Evolutionary conservation across 2,113 vertebrate genomes (phyloP).

Genomic region (Desmodus rotundus): DNA sequence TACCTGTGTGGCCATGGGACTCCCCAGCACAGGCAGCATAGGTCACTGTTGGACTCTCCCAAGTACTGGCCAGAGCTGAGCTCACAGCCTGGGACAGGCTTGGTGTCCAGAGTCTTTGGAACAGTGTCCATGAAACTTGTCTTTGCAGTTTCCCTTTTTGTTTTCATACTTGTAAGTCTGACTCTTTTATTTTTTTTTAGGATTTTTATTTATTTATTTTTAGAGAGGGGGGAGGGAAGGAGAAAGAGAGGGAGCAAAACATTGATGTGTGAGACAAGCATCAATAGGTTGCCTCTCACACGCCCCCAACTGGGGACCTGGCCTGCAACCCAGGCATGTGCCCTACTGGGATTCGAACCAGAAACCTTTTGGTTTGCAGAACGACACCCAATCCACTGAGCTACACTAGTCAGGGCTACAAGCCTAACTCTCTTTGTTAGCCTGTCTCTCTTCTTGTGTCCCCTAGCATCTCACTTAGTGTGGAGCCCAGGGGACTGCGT

Average conservation of each 20-base stretch:
- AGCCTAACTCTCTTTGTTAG: background rate
- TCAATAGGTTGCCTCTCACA: too few relatives aligned
- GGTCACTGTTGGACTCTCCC: background rate
- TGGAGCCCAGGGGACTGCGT: background rate
- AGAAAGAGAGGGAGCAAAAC: too few relatives aligned
- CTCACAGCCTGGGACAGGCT: background rate
- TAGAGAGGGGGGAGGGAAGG: too few relatives aligned
- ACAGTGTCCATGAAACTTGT: background rate
- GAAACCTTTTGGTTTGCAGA: too few relatives aligned
- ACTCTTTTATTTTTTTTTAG: too few relatives aligned
- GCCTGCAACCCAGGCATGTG: too few relatives aligned
- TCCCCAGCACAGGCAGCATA: background rate
- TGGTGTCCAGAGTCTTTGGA: background rate
- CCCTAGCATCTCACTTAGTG: background rate
- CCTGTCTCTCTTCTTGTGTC: background rate
- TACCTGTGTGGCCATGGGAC: background rate
- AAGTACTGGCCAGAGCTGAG: background rate
- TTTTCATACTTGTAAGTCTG: background rate
- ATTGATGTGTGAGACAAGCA: too few relatives aligned
- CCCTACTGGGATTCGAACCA: too few relatives aligned
- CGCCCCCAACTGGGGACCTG: too few relatives aligned
- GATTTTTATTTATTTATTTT: too few relatives aligned
- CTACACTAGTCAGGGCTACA: too few relatives aligned
- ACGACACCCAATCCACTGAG: too few relatives aligned
- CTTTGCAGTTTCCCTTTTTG: background rate